Evolutionary conservation across 64 coral and sea anemone genomes (phyloP).

Genomic region (Stylophora pistillata): DNA sequence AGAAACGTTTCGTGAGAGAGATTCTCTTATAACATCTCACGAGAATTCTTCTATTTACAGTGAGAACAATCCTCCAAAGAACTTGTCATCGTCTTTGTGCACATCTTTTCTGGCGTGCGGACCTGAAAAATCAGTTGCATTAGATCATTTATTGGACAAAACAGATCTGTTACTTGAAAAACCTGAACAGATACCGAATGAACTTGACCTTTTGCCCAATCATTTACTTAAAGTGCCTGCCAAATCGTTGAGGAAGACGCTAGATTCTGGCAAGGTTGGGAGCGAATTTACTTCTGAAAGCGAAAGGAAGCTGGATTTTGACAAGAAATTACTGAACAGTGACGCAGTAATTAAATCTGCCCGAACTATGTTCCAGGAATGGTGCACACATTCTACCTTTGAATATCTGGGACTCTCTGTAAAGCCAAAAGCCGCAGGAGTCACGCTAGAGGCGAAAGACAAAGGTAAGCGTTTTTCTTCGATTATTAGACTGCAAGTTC

Average conservation of each 20-base stretch:
- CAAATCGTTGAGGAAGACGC: not conserved
- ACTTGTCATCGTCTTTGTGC: not conserved
- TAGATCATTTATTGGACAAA: not conserved
- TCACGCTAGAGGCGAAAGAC: not conserved
- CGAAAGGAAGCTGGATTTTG: not conserved
- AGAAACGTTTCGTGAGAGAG: not conserved
- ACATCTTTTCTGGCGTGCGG: not conserved
- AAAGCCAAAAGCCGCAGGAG: not conserved
- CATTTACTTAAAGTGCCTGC: not conserved
- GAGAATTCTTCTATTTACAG: not conserved
- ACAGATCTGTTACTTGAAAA: too few species aligned
- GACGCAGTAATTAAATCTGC: constrained; percentile 1
- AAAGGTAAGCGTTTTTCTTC: not conserved
- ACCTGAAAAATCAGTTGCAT: not conserved
- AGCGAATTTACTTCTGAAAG: not conserved
- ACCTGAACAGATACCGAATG: too few species aligned
- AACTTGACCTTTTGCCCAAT: too few species aligned
- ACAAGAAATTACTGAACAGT: not conserved
- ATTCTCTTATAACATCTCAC: not conserved
- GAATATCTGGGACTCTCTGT: not conserved
- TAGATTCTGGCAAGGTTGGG: not conserved
- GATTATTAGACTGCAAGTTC: too few species aligned
- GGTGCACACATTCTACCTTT: constrained; percentile 16
- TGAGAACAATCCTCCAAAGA: not conserved
- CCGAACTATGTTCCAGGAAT: constrained; percentile 1